These are phyloP conservation scores for Drosophila sulfurigaster DNA, from an alignment of 1,140 invertebrate genomes.

Conservation along the genomic window DNA sequence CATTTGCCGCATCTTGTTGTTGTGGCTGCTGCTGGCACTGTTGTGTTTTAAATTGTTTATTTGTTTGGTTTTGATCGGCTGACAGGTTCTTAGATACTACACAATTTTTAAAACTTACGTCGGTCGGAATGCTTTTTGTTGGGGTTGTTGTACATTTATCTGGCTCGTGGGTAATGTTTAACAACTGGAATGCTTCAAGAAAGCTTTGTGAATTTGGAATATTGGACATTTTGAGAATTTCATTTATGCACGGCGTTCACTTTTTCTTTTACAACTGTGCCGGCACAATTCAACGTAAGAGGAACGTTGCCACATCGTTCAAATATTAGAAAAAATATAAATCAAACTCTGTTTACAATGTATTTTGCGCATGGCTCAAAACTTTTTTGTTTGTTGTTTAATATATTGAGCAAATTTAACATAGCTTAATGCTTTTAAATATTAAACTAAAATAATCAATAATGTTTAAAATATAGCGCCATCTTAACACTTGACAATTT, in stretches of 20 bases:
- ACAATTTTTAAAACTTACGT: no score
- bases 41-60: conserved; percentile 29
- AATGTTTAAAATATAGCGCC: no score
- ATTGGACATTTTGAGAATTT: conserved; percentile 24
- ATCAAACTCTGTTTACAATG: no score
- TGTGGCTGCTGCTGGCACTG: conserved; percentile 30
- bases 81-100: no score
- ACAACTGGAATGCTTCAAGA: background rate
- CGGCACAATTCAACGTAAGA: conserved; percentile 13
- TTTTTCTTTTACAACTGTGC: conserved; percentile 10
- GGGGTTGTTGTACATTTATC: background rate
- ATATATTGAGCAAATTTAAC: no score
- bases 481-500: no score
- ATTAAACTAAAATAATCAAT: no score
- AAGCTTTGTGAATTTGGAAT: background rate
- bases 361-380: no score
- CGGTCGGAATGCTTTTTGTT: background rate
- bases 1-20: conserved; percentile 21
- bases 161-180: background rate
- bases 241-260: background rate
- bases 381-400: no score
- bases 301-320: background rate
- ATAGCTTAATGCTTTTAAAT: no score
- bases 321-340: no score
- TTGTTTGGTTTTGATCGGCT: background rate